These are phyloP conservation scores for Aselliscus stoliczkanus DNA, from an alignment of 2,797 vertebrate genomes.

Conservation along the genomic window DNA sequence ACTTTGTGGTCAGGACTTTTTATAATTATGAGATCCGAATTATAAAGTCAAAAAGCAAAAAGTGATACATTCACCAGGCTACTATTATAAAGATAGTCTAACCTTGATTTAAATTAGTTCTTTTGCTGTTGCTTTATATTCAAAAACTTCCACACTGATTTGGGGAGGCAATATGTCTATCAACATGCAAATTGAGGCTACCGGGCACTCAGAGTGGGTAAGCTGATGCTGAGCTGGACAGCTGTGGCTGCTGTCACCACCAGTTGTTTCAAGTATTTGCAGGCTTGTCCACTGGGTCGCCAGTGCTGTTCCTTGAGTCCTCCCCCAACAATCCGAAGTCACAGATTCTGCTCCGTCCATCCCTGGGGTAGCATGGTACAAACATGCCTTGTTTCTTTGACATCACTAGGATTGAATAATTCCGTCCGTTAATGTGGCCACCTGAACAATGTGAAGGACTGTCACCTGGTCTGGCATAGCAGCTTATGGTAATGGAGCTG, in stretches of 20 bases:
- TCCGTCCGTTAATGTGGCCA: neutral
- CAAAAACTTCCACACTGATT: neutral
- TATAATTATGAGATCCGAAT: neutral
- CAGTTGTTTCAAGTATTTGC: neutral
- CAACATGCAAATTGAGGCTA: neutral
- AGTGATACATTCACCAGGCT: neutral
- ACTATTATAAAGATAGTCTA: neutral
- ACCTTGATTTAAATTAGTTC: neutral
- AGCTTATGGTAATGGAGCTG: neutral
- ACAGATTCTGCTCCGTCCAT: neutral
- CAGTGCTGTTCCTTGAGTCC: neutral
- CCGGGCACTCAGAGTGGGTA: neutral
- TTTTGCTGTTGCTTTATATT: neutral
- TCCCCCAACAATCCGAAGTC: neutral
- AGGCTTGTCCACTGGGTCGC: neutral
- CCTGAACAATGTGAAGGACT: slow-evolving; percentile 8
- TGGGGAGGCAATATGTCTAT: neutral
- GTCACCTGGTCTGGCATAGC: neutral
- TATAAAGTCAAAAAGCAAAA: neutral
- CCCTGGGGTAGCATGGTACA: neutral
- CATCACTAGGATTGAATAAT: neutral
- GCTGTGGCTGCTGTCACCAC: neutral
- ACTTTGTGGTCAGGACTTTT: neutral
- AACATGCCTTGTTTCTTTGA: neutral
- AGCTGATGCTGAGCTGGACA: neutral